Evolutionary conservation across 2,888 invertebrate species (phyloP).

Genomic region (Limnephilus rhombicus): DNA sequence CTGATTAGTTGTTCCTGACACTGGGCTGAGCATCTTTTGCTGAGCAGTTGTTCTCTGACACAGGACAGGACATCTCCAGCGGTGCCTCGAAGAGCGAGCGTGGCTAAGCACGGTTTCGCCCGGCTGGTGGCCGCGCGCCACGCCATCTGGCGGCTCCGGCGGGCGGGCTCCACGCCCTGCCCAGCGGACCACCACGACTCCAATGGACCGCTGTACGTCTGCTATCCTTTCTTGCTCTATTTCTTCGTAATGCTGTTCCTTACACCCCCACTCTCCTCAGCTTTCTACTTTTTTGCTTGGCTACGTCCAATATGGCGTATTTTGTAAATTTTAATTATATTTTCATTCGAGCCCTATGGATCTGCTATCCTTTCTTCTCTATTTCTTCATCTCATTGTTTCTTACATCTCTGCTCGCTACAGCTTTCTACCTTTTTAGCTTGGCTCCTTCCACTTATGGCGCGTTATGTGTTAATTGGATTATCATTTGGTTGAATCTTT

Average conservation of each 20-base stretch:
- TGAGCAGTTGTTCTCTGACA: conserved; percentile 23
- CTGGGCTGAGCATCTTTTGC: background rate
- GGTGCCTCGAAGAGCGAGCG: conserved; percentile 73
- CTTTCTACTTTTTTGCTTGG: background rate
- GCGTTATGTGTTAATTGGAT: background rate
- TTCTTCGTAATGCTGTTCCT: conserved; percentile 41
- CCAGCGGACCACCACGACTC: conserved; percentile 76
- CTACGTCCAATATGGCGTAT: background rate
- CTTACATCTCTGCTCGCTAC: background rate
- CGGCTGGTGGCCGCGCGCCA: conserved; percentile 85
- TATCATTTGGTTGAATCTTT: background rate
- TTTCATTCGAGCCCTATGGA: background rate
- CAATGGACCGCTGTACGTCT: conserved; percentile 77
- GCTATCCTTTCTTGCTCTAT: conserved; percentile 66
- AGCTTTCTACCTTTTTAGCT: background rate
- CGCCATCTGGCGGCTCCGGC: conserved; percentile 84
- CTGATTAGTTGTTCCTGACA: background rate
- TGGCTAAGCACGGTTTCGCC: conserved; percentile 85
- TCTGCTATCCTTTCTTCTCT: background rate
- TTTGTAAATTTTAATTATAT: background rate
- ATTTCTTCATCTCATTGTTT: background rate
- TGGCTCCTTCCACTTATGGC: background rate
- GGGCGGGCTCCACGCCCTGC: conserved; percentile 75
- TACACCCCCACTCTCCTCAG: background rate
- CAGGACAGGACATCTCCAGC: conserved; percentile 63